Evolutionary conservation across 2,113 vertebrate genomes (phyloP).

Genomic region (Prunella himalayana): DNA sequence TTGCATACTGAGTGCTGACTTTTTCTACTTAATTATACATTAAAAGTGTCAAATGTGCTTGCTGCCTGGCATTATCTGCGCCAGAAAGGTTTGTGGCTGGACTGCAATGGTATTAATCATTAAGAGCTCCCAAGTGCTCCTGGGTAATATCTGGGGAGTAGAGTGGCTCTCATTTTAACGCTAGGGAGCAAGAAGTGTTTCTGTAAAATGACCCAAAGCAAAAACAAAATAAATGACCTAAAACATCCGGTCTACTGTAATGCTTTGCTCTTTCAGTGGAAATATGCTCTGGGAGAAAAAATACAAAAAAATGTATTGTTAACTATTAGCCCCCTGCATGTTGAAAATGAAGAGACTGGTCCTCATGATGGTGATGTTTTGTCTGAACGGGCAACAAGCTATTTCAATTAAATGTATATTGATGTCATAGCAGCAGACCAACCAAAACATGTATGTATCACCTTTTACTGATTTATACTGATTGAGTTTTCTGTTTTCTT

Average conservation of each 20-base stretch:
- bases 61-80: conserved; percentile 99
- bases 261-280: conserved; percentile 49
- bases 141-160: conserved; percentile 88
- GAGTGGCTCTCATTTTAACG: conserved; percentile 85
- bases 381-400: neutral
- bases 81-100: conserved; percentile 99
- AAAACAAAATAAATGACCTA: conserved; percentile 93
- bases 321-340: conserved; percentile 58
- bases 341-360: neutral
- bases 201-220: conserved; percentile 88
- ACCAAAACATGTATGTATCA: neutral
- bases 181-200: conserved; percentile 80
- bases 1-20: conserved; percentile 99
- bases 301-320: neutral
- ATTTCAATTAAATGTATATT: conserved; percentile 25
- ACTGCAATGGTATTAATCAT: conserved; percentile 99
- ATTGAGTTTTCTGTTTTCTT: neutral
- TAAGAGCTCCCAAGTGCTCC: conserved; percentile 87
- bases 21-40: conserved; percentile 99
- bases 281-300: conserved; percentile 15
- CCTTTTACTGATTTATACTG: neutral
- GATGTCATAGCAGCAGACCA: neutral
- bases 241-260: conserved; percentile 74
- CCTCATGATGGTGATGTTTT: neutral
- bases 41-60: conserved; percentile 99